Base-by-base conservation (phyloP, 53 echinoderm and acorn worm genomes). In the Paracentrotus lividus region DNA sequence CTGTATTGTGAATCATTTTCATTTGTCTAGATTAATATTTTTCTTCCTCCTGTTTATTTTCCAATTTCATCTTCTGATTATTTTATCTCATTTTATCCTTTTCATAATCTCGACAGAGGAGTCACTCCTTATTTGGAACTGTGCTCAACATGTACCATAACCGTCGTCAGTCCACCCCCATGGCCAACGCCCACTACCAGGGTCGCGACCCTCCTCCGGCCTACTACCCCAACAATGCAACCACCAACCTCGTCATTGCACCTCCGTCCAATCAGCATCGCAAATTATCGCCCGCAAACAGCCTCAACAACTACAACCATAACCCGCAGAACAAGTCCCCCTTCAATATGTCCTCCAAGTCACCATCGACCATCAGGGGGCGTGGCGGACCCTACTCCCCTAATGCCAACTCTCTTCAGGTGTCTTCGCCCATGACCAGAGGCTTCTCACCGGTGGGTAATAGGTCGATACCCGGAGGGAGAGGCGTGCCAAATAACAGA, bases 121-220 rank as follows among this genome's bases (percentile, higher is more conserved):
- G 99, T 68, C 99, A 99, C 86, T 96, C 96, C 6, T 90, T 99
- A 12, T 99, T 99, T 94, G 99, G 99, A 42, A 99, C 96, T n/a
- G 97, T 99, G 77, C 96, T 97, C 40, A 96, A 97, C 93, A 97
- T 96, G 93, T 97, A 96, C 85, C 97, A 97, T 93, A 97, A 95
- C 77, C 94, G 99, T 18, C 97, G 99, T 27, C 99, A 96, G 96
- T 99, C 99, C 4, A 94, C 96, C 45, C 99, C 99, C 16, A 93
- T 93, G 77, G 61, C 95, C 85, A 95, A 97, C 90, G 77, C 96
- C 67, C 94, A 94, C 44, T 94, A 96, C 84, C 91, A 90, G 23
- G 92, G 88, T 21, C 65, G 94, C 26, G 94, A 92, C 86, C 90
- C 94, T 16, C 96, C 94, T 20, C 94, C 92, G 5, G 91, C 96